phyloP scores from a whole-genome alignment of 2,888 invertebrate species.

The Melitaea athalia region DNA sequence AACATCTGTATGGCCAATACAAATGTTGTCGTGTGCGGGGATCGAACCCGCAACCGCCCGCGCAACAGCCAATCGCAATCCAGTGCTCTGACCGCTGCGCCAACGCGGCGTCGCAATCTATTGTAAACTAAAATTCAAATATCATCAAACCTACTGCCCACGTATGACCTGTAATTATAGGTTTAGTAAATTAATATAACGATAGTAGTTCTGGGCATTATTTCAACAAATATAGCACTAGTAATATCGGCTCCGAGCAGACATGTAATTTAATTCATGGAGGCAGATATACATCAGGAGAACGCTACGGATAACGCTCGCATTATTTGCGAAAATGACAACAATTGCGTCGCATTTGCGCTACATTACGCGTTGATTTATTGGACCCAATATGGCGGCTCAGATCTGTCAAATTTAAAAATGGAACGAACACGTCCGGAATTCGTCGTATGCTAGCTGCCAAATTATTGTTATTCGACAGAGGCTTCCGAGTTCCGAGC shows the following conservation, averaged over 20 bases:
- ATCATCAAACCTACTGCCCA: constrained; percentile 9
- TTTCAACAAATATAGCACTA: constrained; percentile 46
- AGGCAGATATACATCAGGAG: constrained; percentile 74
- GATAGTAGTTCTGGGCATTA: constrained; percentile 36
- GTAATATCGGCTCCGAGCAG: constrained; percentile 62
- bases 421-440: constrained; percentile 77
- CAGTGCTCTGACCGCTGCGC: no score
- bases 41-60: no score
- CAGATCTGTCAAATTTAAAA: constrained; percentile 81
- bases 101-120: no score
- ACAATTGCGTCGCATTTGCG: constrained; percentile 73
- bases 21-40: no score
- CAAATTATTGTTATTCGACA: constrained; percentile 80
- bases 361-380: constrained; percentile 69
- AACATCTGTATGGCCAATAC: no score
- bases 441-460: constrained; percentile 74
- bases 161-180: constrained; percentile 18
- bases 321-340: constrained; percentile 79
- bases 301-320: constrained; percentile 70
- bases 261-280: constrained; percentile 70
- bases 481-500: constrained; percentile 50
- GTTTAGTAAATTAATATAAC: constrained; percentile 22
- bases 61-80: no score
- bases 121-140: background rate
- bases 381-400: constrained; percentile 49